Conservation (phyloP, 2,113 vertebrate species). For the Physeter macrocephalus region DNA sequence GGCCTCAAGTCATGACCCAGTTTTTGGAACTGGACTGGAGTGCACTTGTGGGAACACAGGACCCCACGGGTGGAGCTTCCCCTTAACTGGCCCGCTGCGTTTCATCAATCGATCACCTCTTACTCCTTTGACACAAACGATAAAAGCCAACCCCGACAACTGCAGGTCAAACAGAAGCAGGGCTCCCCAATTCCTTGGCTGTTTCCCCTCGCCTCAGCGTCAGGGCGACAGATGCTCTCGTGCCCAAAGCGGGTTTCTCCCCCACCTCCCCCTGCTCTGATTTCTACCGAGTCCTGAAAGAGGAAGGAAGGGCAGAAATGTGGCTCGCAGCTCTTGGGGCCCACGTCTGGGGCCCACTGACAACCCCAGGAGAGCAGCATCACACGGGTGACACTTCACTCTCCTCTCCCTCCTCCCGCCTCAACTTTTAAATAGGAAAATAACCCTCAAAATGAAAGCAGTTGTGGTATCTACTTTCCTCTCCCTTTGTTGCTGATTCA, state of each 20-base stretch:
- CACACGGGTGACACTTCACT: not conserved
- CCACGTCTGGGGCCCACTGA: not conserved
- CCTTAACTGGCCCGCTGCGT: not conserved
- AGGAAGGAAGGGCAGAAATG: too few species aligned
- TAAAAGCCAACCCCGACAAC: not conserved
- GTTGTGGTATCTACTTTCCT: not conserved
- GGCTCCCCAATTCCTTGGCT: accelerated
- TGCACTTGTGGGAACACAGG: not conserved
- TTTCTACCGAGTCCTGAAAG: accelerated
- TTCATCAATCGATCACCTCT: accelerated
- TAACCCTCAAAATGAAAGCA: not conserved
- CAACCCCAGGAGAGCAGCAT: not conserved
- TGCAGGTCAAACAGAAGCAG: too few species aligned
- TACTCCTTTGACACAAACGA: not conserved
- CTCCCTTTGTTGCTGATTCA: not conserved
- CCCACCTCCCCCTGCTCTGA: not conserved
- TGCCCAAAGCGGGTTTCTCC: accelerated
- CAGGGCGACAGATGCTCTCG: accelerated
- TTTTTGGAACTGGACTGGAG: too few species aligned
- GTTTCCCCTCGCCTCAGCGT: not conserved
- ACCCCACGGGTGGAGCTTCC: too few species aligned
- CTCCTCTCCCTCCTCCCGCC: not conserved
- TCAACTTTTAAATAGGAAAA: not conserved
- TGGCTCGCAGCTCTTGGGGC: too few species aligned
- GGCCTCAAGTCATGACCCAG: not conserved